Percentiles rank a stretch among this genome's conserved stretches.
phyloP scores from a whole-genome alignment of 2,113 vertebrate species.

The Polypterus senegalus region DNA sequence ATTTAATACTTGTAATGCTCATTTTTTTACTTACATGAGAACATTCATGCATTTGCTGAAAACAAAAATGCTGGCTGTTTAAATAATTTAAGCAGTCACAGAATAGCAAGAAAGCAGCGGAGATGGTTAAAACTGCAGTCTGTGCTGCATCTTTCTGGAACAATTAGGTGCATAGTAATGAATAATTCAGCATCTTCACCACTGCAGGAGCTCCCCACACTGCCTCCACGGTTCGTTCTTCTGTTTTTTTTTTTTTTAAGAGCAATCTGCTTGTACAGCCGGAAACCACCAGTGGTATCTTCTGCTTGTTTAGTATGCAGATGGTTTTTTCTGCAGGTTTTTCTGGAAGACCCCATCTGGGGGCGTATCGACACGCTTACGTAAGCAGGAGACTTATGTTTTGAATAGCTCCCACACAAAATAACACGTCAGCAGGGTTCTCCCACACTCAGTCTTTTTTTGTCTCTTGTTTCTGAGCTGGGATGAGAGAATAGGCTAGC shows the following conservation, averaged over 20 bases:
- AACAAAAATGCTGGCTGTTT: conserved; percentile 4
- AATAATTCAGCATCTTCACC: conserved; percentile 62
- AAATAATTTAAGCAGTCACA: not conserved
- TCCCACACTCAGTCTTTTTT: conserved; percentile 17
- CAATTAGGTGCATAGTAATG: conserved; percentile 35
- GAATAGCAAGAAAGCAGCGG: not conserved
- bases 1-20: no score
- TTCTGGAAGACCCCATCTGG: conserved; percentile 25
- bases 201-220: conserved; percentile 47
- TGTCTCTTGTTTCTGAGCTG: not conserved
- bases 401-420: rapidly evolving
- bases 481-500: not conserved
- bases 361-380: conserved; percentile 3
- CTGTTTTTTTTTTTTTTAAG: conserved; percentile 13
- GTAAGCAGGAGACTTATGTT: not conserved
- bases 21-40: conserved; percentile 9
- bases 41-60: not conserved
- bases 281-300: conserved; percentile 18
- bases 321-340: conserved; percentile 25
- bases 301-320: conserved; percentile 35
- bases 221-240: conserved; percentile 24
- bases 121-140: conserved; percentile 28
- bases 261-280: conserved; percentile 5
- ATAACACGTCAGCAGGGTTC: conserved; percentile 17
- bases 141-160: conserved; percentile 19